Conservation (phyloP, 2,888 invertebrate species). For the Sericinus montela region DNA sequence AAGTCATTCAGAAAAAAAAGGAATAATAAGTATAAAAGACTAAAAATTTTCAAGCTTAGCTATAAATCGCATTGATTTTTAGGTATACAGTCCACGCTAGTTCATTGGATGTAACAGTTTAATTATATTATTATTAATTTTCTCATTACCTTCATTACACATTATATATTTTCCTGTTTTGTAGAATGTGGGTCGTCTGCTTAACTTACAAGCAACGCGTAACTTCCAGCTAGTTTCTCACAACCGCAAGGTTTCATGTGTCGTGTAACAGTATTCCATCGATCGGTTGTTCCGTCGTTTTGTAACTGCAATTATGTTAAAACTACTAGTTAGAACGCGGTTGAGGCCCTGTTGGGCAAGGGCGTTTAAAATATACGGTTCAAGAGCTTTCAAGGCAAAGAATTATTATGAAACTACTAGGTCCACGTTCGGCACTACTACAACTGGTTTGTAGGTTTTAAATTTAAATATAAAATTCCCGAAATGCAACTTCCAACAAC, state of each 20-base stretch:
- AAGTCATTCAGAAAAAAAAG: no score
- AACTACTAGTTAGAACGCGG: neutral
- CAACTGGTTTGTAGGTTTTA: no score
- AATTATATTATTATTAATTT: no score
- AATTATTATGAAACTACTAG: neutral
- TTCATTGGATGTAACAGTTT: no score
- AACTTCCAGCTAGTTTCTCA: neutral
- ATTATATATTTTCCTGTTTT: neutral
- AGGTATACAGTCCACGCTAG: no score
- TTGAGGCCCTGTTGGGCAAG: constrained; percentile 5
- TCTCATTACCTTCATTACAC: no score
- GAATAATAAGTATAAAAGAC: no score
- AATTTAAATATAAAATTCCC: no score
- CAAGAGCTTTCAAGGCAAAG: neutral
- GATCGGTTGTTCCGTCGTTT: neutral
- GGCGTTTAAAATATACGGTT: neutral
- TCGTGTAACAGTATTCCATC: constrained; percentile 1
- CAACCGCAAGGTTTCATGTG: neutral
- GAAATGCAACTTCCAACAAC: no score
- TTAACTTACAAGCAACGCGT: neutral
- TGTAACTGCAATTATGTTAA: constrained; percentile 2
- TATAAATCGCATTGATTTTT: no score
- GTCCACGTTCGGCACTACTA: no score
- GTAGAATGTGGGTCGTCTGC: neutral
- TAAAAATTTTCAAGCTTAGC: no score